These are phyloP conservation scores for Semnornis frantzii DNA, from an alignment of 2,113 vertebrate genomes.

Conservation along the genomic window DNA sequence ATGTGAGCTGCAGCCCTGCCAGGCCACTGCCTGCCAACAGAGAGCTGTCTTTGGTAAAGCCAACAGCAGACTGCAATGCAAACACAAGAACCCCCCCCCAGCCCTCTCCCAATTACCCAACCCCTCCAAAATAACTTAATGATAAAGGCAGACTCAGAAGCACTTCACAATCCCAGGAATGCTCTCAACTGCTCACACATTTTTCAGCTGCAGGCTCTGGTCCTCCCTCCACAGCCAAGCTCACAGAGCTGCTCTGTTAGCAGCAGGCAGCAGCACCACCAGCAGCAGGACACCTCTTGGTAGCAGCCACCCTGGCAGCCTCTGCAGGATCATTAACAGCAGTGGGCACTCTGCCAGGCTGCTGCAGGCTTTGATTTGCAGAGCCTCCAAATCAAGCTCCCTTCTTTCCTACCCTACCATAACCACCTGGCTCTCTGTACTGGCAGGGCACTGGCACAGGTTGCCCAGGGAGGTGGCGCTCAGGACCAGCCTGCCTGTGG, in stretches of 20 bases:
- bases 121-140: constrained; percentile 69
- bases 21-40: constrained; percentile 62
- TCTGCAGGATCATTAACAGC: neutral
- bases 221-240: neutral
- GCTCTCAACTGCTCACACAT: constrained; percentile 28
- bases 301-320: neutral
- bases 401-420: constrained; percentile 14
- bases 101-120: neutral
- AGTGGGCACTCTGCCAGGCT: constrained; percentile 14
- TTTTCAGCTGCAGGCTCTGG: constrained; percentile 4
- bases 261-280: neutral
- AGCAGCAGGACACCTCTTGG: neutral
- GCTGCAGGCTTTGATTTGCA: constrained; percentile 7
- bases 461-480: too few species aligned
- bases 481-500: too few species aligned
- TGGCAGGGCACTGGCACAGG: neutral
- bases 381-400: neutral
- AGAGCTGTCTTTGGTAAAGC: constrained; percentile 60
- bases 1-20: constrained; percentile 54
- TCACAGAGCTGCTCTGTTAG: accelerated
- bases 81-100: neutral
- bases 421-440: neutral
- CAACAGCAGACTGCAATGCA: constrained; percentile 44
- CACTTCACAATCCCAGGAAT: constrained; percentile 64
- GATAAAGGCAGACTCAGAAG: constrained; percentile 68